A percentile compares a stretch with the other conserved stretches of the same genome.
These are phyloP conservation scores for Lithobates sylvaticus DNA, from an alignment of 2,797 vertebrate genomes.

Conservation along the genomic window DNA sequence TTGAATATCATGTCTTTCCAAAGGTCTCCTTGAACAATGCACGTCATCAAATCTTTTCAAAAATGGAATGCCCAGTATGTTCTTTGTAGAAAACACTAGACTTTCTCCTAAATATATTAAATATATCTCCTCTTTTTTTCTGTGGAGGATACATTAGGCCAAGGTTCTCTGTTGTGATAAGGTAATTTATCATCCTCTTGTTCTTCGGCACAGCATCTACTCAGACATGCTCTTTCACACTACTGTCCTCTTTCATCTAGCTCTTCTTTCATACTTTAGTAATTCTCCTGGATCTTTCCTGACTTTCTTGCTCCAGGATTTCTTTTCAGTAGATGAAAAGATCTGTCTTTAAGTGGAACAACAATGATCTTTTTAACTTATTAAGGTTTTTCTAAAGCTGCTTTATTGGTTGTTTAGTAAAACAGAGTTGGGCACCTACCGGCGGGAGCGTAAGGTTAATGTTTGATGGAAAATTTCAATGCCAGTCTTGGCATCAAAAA, in stretches of 20 bases:
- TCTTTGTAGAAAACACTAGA: neutral
- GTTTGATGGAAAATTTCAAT: neutral
- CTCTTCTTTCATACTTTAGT: conserved; percentile 52
- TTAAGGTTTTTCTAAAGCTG: conserved; percentile 14
- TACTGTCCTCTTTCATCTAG: conserved; percentile 46
- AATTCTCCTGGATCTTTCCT: conserved; percentile 42
- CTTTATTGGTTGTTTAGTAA: neutral
- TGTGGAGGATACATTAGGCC: conserved; percentile 29
- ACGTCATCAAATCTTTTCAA: neutral
- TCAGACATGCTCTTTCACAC: conserved; percentile 52
- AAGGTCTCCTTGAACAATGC: neutral
- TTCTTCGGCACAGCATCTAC: conserved; percentile 35
- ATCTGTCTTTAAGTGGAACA: neutral
- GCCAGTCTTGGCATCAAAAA: neutral
- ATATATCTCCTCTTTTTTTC: conserved; percentile 3
- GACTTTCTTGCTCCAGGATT: conserved; percentile 29
- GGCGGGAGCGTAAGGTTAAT: neutral
- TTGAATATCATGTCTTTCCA: neutral
- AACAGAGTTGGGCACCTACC: neutral
- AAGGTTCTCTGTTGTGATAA: conserved; percentile 39
- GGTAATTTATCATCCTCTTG: conserved; percentile 53
- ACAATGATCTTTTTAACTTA: neutral
- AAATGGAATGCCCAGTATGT: neutral
- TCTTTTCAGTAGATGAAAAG: conserved; percentile 9
- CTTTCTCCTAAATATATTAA: conserved; percentile 40